Evolutionary conservation across 2,888 invertebrate species (phyloP), one percentile per base, ranked within the genome.

Genomic region (Rhingia rostrata): DNA sequence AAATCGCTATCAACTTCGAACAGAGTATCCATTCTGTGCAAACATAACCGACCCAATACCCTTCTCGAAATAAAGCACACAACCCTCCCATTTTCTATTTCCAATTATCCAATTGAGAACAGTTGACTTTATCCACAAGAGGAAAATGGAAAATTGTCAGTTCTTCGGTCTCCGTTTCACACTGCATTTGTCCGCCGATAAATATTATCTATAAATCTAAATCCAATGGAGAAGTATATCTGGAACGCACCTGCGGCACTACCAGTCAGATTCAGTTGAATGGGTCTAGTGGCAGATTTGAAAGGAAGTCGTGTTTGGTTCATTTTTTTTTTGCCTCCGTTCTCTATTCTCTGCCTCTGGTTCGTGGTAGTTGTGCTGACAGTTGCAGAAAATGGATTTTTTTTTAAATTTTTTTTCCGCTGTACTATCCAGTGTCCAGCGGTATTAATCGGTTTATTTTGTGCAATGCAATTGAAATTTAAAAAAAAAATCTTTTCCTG

Each of bases 201-300:
- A 14, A 14, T 7, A 12, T 4, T 61, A 43, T 60, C 43, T 54
- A 56, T 56, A 35, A 56, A 56, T 69, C 45, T 58, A 30, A 4
- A 60, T 58, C 12, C 37, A 3, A 49, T 58, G 30, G 10, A 12
- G 33, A 33, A 53, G 41, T 12, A 54, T 43, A 35, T 9, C 54
- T 22, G 39, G 58, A n/a, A 49, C 45, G 35, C 64, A 66, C 66
- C 56, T 66, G 45, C 51, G 49, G 73, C 30, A 33, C 30, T 45
- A 14, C 35, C 2, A 54, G 10, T 58, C 5, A 14, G 33, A 43
- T 58, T 49, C 51, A 58, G 49, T 60, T 66, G 66, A 43, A 58
- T 67, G 66, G 33, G 33, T 6, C 6, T 43, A 6, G 49, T 49
- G 37, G 61, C 41, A 69, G 41, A 56, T 49, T 49, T 51, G 39